Percentiles rank a stretch among this genome's conserved stretches.
phyloP scores from a whole-genome alignment of 2,113 vertebrate genomes.

The Phalacrocorax aristotelis region DNA sequence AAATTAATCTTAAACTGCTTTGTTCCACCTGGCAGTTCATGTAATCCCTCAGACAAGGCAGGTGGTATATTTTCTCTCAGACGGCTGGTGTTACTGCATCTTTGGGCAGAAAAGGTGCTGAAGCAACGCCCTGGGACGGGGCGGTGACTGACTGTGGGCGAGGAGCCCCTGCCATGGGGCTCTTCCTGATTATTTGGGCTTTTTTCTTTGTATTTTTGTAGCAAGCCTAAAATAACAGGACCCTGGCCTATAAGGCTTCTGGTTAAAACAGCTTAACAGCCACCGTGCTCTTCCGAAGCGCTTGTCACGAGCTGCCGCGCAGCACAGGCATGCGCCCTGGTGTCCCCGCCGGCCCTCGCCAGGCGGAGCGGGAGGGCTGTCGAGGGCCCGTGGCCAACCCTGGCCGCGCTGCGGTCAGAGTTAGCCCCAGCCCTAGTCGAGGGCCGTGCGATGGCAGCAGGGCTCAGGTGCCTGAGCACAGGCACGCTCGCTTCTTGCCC shows the following conservation, averaged over 20 bases:
- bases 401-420: rapidly evolving
- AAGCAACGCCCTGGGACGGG: not conserved
- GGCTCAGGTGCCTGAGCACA: not conserved
- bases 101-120: not conserved
- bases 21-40: not conserved
- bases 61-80: not conserved
- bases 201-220: not conserved
- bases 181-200: not conserved
- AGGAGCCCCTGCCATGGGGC: not conserved
- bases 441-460: not conserved
- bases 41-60: not conserved
- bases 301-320: rapidly evolving
- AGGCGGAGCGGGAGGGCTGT: not conserved
- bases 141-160: not conserved
- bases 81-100: not conserved
- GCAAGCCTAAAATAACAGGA: not conserved
- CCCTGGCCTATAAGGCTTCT: not conserved
- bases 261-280: not conserved
- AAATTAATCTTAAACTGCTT: not conserved
- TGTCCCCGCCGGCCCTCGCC: not conserved
- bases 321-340: too few species aligned
- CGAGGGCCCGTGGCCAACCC: not conserved
- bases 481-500: not conserved
- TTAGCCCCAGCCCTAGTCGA: not conserved
- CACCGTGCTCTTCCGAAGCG: rapidly evolving